Evolutionary conservation across 1,140 invertebrate species (phyloP), one percentile per base, ranked within the genome.

Genomic region (Mycetomoellerius zeteki): DNA sequence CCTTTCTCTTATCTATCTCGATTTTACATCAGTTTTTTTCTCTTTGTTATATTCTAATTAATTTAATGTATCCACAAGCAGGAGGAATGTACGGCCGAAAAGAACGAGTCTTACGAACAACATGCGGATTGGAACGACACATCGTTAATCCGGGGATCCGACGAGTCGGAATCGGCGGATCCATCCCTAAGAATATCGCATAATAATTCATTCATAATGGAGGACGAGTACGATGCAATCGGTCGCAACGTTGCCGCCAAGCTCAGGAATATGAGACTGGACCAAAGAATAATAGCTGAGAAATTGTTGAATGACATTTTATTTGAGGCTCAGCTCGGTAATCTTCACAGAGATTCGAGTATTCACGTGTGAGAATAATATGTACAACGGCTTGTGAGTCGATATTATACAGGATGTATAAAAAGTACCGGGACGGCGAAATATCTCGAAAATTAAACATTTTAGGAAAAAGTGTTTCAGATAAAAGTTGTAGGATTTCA

Each of bases 251-350:
- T 95, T 47, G 95, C 95, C 24, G 94, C 94, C 5, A 95, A 95
- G 90, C 89, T 95, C 21, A 92, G 95, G 75, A 94, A 94, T 82
- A 95, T 95, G 94, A 88, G 94, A 80, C n/a, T 94, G 43, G 94
- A 95, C 76, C 95, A 95, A 90, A 94, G 94, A 92, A 95, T 95
- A 88, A 93, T 95, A 72, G 94, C 94, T 27, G 94, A 95, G 65
- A 95, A 95, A 90, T 85, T 95, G 56, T 71, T 95, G n/a, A 95
- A 95, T 87, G 94, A 95, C 85, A 94, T 95, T 85, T 87, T 95
- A 24, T 95, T 95, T 80, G 94, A 95, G 85, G 95, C 94, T 71
- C 95, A 95, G 85, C 91, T 95, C 14, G 94, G 95, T 64, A 95
- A 94, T 85, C 94, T 95, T 88, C 94, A 94, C 65, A 93, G 94